Evolutionary conservation across 2,113 vertebrate genomes (phyloP).

Genomic region (Probosciger aterrimus): DNA sequence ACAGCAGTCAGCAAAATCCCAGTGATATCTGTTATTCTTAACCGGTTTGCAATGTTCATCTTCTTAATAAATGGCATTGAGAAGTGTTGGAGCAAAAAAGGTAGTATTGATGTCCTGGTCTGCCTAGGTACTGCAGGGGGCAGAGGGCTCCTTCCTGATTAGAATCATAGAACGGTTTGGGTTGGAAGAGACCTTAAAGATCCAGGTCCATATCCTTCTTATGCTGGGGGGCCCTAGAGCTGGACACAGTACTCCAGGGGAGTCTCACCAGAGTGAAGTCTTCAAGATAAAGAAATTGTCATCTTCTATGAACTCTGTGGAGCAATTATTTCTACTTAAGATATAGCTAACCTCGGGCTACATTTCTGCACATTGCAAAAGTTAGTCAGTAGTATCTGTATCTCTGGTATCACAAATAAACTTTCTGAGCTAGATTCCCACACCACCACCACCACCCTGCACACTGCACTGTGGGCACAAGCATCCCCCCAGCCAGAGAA

Average conservation of each 20-base stretch:
- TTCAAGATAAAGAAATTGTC: neutral
- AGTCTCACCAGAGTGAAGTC: neutral
- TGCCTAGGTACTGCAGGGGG: neutral
- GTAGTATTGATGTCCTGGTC: fast-evolving
- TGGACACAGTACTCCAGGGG: neutral
- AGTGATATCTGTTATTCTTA: neutral
- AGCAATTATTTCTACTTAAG: neutral
- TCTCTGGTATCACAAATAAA: neutral
- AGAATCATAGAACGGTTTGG: neutral
- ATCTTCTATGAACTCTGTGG: neutral
- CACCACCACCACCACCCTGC: neutral
- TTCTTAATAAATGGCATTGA: neutral
- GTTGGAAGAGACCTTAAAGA: neutral
- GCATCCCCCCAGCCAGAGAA: fast-evolving
- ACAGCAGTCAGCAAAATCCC: neutral
- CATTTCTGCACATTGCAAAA: neutral
- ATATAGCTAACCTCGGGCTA: neutral
- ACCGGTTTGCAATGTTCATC: neutral
- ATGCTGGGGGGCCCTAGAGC: neutral
- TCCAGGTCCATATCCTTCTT: neutral
- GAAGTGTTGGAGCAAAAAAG: neutral
- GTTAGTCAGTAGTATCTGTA: fast-evolving
- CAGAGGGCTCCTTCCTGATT: too few species aligned
- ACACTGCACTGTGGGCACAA: fast-evolving
- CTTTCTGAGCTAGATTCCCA: neutral